Base-by-base conservation (phyloP, 2,113 vertebrate genomes). In the Cavia aperea region DNA sequence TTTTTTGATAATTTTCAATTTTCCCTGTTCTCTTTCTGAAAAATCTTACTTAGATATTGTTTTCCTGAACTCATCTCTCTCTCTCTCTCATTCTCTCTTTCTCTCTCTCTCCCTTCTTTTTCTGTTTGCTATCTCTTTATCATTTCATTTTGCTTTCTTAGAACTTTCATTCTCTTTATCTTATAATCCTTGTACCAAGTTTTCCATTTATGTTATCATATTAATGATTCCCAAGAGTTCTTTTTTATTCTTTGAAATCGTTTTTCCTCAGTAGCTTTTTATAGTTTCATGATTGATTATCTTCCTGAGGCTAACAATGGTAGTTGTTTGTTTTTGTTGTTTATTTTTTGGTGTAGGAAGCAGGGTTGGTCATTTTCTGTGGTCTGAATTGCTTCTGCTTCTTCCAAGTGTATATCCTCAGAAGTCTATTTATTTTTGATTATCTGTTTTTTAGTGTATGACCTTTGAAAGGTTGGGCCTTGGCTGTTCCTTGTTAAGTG, bases 1-100 rank as follows among this genome's bases (percentile, higher is more conserved):
- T 92, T 86, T 15, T 88, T 77, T 88, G 58, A 39, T 85, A 46
- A 84, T 92, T 93, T 31, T 93, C 36, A 8, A 63, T 89, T 81
- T 91, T 89, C 65, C 68, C 56, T 95, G 11, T 83, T 82, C 81
- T 89, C 21, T 54, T 51, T 18, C 51, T 60, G 21, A 15, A 79
- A 95, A 93, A 81, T 7, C 31, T 88, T 75, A 75, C 62, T 91
- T 26, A 86, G 43, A 85, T 58, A 43, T 15, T n/a, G 31, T 73
- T 29, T 60, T 82, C 15, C 29, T 49, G 46, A 95, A 93, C 36
- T 46, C 33, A 62, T 88, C 6, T 72, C 23, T 19, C 63, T n/a
- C 5, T 36, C 6, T 58, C 9, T 79, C 39, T 12, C 31, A 29
- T 2, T 51, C n/a, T 33, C 13, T 65, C 4, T 66, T 23, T 15